phyloP scores from a whole-genome alignment of 2,888 invertebrate genomes.

The Hypsopygia costalis region DNA sequence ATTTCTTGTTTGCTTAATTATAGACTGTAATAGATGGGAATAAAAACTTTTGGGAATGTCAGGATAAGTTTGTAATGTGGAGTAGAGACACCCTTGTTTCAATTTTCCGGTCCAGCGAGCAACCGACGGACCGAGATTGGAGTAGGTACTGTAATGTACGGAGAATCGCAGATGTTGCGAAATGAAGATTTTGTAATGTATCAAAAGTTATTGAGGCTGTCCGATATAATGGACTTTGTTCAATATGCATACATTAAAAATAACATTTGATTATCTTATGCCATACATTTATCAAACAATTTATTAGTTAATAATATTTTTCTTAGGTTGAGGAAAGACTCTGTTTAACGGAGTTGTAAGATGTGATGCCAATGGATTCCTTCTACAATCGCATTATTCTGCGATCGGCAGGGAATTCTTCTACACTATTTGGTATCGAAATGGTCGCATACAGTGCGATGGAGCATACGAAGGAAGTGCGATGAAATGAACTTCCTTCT shows the following conservation, averaged over 20 bases:
- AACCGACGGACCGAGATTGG: conserved; percentile 36
- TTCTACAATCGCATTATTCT: no score
- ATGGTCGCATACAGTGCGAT: no score
- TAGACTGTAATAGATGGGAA: conserved; percentile 19
- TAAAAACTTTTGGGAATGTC: background rate
- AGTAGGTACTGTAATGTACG: conserved; percentile 22
- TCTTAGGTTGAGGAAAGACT: no score
- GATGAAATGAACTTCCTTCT: no score
- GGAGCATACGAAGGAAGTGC: no score
- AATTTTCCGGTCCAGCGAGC: conserved; percentile 6
- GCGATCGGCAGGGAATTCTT: no score
- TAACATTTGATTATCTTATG: background rate
- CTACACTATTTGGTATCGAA: no score
- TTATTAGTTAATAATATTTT: no score
- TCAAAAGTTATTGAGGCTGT: conserved; percentile 20
- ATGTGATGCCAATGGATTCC: no score
- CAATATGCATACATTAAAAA: background rate
- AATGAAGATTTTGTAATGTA: conserved; percentile 32
- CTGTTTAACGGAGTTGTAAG: no score
- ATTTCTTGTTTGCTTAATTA: conserved; percentile 11
- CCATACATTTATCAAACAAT: no score
- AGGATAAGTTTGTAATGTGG: background rate
- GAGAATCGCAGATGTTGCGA: conserved; percentile 46
- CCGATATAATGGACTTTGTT: background rate
- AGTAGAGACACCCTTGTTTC: conserved; percentile 3